These are phyloP conservation scores for Nomada lathburiana DNA, from an alignment of 2,888 invertebrate species.

Conservation along the genomic window DNA sequence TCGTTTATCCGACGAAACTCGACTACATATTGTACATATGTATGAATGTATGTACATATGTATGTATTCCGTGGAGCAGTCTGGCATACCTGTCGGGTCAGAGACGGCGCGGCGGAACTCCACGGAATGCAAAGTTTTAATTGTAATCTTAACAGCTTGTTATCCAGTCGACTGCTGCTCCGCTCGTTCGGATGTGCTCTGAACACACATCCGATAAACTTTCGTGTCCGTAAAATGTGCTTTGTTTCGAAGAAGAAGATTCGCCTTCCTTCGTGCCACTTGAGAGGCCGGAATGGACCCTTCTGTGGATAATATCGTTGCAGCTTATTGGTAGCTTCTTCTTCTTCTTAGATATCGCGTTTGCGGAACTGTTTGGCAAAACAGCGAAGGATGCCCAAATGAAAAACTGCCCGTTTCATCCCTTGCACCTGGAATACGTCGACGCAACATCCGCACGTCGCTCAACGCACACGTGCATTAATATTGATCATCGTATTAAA, in stretches of 20 bases:
- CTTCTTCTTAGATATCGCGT: too few species aligned
- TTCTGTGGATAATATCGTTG: slow-evolving; percentile 36
- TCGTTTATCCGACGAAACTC: slow-evolving; percentile 41
- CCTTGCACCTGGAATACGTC: not conserved
- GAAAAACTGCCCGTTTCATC: too few species aligned
- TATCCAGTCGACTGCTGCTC: slow-evolving; percentile 22
- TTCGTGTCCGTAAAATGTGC: slow-evolving; percentile 17
- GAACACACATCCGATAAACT: slow-evolving; percentile 13
- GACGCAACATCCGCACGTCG: too few species aligned
- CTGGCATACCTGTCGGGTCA: slow-evolving; percentile 15
- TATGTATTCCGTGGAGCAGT: slow-evolving; percentile 20
- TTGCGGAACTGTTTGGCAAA: not conserved
- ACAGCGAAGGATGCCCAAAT: not conserved
- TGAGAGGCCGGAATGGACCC: slow-evolving; percentile 21
- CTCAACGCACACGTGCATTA: not conserved
- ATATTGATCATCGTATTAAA: not conserved
- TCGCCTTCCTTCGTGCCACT: too few species aligned
- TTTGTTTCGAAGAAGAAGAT: slow-evolving; percentile 23
- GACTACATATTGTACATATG: not conserved
- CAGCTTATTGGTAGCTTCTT: not conserved
- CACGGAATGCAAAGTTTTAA: slow-evolving; percentile 61
- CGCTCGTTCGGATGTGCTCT: slow-evolving; percentile 1
- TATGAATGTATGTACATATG: too few species aligned
- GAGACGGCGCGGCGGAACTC: slow-evolving; percentile 5
- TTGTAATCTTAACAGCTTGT: slow-evolving; percentile 63